A percentile compares a stretch with the other conserved stretches of the same genome.
phyloP scores from a whole-genome alignment of 1,140 invertebrate genomes.

The Drosophila littoralis region DNA sequence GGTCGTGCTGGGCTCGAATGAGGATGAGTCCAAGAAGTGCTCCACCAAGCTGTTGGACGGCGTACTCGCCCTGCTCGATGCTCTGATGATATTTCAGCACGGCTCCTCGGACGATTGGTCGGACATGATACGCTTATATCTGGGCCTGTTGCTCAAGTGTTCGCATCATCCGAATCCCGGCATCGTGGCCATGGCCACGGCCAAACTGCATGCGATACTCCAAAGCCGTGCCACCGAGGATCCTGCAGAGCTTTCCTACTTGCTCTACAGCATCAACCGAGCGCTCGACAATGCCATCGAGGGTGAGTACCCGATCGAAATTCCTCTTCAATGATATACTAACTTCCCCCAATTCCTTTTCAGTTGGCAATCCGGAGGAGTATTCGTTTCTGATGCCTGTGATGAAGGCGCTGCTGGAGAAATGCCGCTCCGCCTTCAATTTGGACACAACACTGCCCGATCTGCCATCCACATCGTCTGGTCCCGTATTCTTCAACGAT shows the following conservation, averaged over 20 bases:
- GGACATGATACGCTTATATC: conserved; percentile 86
- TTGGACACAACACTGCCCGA: conserved; percentile 86
- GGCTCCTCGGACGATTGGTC: conserved; percentile 85
- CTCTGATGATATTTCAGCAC: conserved; percentile 86
- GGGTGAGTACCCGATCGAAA: conserved; percentile 56
- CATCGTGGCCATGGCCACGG: conserved; percentile 87
- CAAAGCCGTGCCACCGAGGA: conserved; percentile 86
- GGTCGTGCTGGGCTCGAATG: conserved; percentile 86
- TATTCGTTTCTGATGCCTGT: conserved; percentile 88
- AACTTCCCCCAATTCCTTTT: conserved; percentile 5
- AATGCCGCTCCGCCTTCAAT: conserved; percentile 85
- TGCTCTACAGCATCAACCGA: conserved; percentile 85
- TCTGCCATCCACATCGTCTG: conserved; percentile 85
- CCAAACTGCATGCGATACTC: conserved; percentile 87
- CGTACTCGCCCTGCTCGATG: conserved; percentile 85
- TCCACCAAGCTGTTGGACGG: conserved; percentile 86
- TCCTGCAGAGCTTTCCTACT: conserved; percentile 86
- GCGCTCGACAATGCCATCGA: conserved; percentile 84
- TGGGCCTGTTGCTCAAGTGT: conserved; percentile 86
- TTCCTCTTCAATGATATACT: background rate
- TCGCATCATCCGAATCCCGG: conserved; percentile 86
- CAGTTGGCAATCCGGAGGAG: conserved; percentile 86
- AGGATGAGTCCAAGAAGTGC: conserved; percentile 85
- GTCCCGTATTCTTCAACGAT: conserved; percentile 87
- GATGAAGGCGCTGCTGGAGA: conserved; percentile 88